Evolutionary conservation across 2,888 invertebrate species (phyloP).

Genomic region (Trichopoda pennipes): DNA sequence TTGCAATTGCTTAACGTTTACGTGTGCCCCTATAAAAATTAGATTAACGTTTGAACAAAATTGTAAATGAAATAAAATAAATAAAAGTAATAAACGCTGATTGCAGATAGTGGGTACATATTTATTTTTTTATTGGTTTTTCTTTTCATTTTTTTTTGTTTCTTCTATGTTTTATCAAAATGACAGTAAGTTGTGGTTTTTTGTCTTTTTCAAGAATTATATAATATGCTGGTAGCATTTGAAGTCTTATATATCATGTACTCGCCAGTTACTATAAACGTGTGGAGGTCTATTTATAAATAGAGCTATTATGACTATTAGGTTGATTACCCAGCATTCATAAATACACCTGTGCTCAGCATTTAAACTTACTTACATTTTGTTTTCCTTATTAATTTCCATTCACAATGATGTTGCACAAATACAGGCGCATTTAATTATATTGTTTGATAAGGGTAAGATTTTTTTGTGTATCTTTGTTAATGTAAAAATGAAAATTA

Average conservation of each 20-base stretch:
- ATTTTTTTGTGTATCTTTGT: neutral
- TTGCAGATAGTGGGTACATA: neutral
- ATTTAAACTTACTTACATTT: constrained; percentile 30
- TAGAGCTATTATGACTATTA: constrained; percentile 44
- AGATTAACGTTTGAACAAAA: neutral
- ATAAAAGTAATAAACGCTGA: neutral
- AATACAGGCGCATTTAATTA: neutral
- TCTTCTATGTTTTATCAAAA: no score
- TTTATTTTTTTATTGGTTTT: no score
- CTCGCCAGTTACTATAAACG: neutral
- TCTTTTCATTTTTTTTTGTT: no score
- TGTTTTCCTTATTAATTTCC: constrained; percentile 5
- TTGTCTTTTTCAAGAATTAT: neutral
- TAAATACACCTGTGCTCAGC: constrained; percentile 45
- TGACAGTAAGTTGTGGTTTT: no score
- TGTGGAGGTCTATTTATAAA: constrained; percentile 11
- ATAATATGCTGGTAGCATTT: neutral
- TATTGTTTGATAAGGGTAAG: neutral
- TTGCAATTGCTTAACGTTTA: no score
- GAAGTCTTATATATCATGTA: no score
- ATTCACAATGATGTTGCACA: neutral
- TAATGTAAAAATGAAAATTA: neutral
- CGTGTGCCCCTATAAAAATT: no score
- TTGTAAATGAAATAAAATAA: neutral
- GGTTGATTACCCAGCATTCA: constrained; percentile 38